Base-by-base conservation (phyloP, 53 echinoderm and acorn worm species). In the Luidia sarsii region DNA sequence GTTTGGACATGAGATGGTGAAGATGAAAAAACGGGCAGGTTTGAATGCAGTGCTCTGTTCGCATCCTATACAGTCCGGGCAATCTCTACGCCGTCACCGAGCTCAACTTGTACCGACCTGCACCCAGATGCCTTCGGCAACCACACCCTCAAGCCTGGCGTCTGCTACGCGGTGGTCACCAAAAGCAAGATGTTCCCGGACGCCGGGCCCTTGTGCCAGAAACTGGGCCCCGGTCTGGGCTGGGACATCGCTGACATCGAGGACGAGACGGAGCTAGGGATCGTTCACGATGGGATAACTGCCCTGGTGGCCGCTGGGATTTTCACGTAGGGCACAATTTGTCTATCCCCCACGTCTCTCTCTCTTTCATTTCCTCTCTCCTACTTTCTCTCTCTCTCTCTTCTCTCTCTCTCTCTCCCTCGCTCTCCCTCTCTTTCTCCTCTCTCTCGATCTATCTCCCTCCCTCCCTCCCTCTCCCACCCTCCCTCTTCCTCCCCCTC, bases 201-300 rank as follows among this genome's bases (percentile, higher is more conserved):
- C 22, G 65, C 65, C 33, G 36, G 65, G 65, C 4, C 65, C 32
- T 8, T 7, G 10, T 64, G 65, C 21, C 65, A 64, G 33, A 21
- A 16, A 3, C 36, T 64, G 65, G 21, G 36, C 23, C 34, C 33
- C 65, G 36, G 65, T 35, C 65, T 64, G 6, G 65, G 23, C 8
- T 64, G 65, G 65, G 65, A 64, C 16, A 37, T 64, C 1, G 65
- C 65, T 6, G 65, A 64, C 11, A 34, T 64, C 6, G 65, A 64
- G 32, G 39, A 64, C 39, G 65, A 14, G 13, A 33, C 33, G 65
- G 65, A 64, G 65, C n/a, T 19, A 21, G 21, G 16, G 37, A 29
- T 64, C 10, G 36, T 64, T 37, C 39, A 64, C 6, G 37, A 64
- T 37, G 65, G 34, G 7, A 30, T 64, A 20, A 49, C 50, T 16